Evolutionary conservation across 2,888 invertebrate genomes (phyloP).

Genomic region (Germaria angustata): DNA sequence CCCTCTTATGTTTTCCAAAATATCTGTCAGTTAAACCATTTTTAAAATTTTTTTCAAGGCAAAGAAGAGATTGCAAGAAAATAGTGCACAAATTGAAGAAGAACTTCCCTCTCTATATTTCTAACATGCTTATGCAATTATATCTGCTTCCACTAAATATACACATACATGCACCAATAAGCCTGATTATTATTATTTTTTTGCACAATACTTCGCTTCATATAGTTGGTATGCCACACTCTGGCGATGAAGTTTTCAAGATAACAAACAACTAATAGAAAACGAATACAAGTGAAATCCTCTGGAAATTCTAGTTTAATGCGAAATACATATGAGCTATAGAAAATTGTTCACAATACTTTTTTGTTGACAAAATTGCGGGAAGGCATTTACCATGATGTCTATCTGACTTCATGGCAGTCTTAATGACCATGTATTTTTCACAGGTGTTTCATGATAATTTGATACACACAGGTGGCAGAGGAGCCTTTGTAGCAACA

Average conservation of each 20-base stretch:
- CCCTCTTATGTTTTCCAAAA: conserved; percentile 37
- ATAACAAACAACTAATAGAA: conserved; percentile 18
- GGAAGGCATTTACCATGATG: too few relatives aligned
- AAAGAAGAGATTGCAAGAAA: conserved; percentile 24
- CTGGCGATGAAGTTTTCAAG: conserved; percentile 45
- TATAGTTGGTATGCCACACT: conserved; percentile 47
- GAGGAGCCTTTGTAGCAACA: too few relatives aligned
- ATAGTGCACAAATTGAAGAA: conserved; percentile 50
- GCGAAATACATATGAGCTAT: conserved; percentile 21
- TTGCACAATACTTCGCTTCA: conserved; percentile 28
- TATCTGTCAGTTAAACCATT: conserved; percentile 65
- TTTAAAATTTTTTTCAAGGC: conserved; percentile 48
- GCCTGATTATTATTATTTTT: conserved; percentile 21
- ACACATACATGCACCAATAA: neutral
- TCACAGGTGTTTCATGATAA: too few relatives aligned
- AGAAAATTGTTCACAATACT: neutral
- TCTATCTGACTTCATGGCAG: too few relatives aligned
- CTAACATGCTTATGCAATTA: conserved; percentile 63
- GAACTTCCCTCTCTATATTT: conserved; percentile 61
- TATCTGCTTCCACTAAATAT: conserved; percentile 45
- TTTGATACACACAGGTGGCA: too few relatives aligned
- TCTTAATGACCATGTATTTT: too few relatives aligned
- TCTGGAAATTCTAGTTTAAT: neutral
- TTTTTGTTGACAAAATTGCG: too few relatives aligned
- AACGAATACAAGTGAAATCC: conserved; percentile 15